Evolutionary conservation across 2,797 vertebrate genomes (phyloP).

Genomic region (Manis crassicaudata): DNA sequence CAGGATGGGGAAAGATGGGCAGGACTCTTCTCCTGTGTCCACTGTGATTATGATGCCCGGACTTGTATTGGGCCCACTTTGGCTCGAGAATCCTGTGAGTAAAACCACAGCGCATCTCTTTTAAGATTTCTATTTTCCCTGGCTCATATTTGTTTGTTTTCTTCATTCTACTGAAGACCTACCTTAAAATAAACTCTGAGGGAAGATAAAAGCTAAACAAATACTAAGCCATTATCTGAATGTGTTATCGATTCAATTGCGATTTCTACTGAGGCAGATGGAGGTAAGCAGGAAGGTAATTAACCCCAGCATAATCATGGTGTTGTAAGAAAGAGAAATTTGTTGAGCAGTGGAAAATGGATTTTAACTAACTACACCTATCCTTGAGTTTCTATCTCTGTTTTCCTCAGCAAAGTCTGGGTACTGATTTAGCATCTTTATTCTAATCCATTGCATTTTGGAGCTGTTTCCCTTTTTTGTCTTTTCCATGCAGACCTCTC

Average conservation of each 20-base stretch:
- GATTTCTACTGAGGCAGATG: background rate
- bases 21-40: background rate
- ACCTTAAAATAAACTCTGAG: background rate
- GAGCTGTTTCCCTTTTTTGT: too few relatives aligned
- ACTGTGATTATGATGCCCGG: fast-evolving
- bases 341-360: background rate
- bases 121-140: background rate
- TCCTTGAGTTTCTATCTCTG: background rate
- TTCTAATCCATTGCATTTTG: background rate
- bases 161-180: background rate
- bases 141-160: background rate
- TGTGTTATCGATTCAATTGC: background rate
- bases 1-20: too few relatives aligned
- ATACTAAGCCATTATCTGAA: background rate
- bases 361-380: background rate
- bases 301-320: background rate
- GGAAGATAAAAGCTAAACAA: background rate
- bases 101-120: background rate
- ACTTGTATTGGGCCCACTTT: background rate
- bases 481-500: background rate
- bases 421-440: background rate
- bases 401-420: background rate
- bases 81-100: background rate
- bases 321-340: background rate
- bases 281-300: conserved; percentile 8